Percentiles rank a stretch among this genome's conserved stretches.
phyloP scores from a whole-genome alignment of 2,797 vertebrate species.

The Perodicticus potto region DNA sequence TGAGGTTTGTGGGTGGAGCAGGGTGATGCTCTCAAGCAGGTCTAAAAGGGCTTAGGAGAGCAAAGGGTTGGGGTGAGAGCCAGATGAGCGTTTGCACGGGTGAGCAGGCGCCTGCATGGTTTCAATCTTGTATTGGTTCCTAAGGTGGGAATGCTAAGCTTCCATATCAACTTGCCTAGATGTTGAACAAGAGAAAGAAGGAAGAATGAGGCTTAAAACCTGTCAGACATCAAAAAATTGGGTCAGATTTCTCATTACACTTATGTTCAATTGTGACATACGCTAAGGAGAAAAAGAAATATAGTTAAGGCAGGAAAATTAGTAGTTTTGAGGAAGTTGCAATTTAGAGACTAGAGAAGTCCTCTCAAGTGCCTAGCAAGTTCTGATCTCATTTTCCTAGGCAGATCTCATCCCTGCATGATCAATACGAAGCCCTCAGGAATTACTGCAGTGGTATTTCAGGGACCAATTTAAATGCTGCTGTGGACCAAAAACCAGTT shows the following conservation, averaged over 20 bases:
- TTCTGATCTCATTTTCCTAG: neutral
- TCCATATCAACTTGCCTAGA: neutral
- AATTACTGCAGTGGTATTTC: neutral
- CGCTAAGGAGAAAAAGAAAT: neutral
- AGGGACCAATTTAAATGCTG: neutral
- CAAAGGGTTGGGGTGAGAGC: accelerated
- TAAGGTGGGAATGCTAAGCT: neutral
- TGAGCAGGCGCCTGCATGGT: neutral
- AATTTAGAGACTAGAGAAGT: neutral
- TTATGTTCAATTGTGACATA: neutral
- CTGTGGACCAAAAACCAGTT: neutral
- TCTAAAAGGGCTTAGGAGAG: neutral
- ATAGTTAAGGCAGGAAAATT: neutral
- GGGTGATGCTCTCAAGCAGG: neutral
- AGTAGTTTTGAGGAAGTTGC: neutral
- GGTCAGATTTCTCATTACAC: neutral
- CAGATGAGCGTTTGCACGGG: neutral
- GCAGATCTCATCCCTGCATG: neutral
- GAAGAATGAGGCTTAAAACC: neutral
- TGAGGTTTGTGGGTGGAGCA: neutral
- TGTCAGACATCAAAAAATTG: neutral
- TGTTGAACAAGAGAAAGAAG: neutral
- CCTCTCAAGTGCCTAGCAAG: neutral
- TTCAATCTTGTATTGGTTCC: neutral
- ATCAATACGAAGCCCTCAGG: neutral